These are phyloP conservation scores for Tachycineta bicolor DNA, from an alignment of 2,113 vertebrate species.

Conservation along the genomic window DNA sequence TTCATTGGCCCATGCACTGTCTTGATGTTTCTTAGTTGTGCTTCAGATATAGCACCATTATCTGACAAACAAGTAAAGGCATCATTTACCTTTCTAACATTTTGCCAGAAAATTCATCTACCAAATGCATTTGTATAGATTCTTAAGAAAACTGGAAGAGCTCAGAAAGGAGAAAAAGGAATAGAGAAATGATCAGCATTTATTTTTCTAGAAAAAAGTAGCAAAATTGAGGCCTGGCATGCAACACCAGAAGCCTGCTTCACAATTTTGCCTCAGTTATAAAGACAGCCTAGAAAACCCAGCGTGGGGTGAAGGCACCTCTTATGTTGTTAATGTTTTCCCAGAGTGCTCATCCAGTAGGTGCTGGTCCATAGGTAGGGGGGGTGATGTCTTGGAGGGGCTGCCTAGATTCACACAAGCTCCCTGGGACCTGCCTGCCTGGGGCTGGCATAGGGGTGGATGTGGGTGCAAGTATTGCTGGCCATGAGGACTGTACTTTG, in stretches of 20 bases:
- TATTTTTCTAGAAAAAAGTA: background rate
- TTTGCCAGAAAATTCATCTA: background rate
- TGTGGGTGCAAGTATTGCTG: rapidly evolving
- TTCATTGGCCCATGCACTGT: background rate
- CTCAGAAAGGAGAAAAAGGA: background rate
- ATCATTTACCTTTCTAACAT: background rate
- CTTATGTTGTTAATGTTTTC: background rate
- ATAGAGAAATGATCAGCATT: background rate
- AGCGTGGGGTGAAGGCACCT: background rate
- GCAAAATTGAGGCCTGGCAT: background rate
- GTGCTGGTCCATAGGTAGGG: background rate
- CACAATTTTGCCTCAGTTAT: background rate
- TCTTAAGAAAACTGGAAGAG: background rate
- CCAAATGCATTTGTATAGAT: background rate
- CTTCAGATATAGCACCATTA: background rate
- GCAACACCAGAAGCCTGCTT: background rate
- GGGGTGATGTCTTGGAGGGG: background rate
- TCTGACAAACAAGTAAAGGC: background rate
- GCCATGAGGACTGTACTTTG: rapidly evolving
- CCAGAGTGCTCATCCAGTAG: background rate
- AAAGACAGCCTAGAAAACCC: background rate
- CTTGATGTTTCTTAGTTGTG: background rate
- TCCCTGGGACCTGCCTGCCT: background rate
- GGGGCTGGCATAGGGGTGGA: background rate
- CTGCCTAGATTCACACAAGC: rapidly evolving